Base-by-base conservation (phyloP, 1,140 invertebrate genomes). In the Philotrypesis tridentata region DNA sequence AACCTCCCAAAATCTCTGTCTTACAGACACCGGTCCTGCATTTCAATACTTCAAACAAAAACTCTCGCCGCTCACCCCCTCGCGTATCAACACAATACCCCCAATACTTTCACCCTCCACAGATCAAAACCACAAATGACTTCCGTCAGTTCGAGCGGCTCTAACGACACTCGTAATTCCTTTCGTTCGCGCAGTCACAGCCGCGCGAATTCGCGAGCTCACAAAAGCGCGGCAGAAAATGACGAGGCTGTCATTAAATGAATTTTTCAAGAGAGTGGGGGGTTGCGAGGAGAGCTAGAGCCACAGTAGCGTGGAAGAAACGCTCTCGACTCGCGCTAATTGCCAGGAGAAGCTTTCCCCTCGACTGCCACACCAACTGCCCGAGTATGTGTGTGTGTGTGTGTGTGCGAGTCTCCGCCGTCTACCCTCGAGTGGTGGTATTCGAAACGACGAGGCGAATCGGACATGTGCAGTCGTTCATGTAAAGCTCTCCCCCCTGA, bases 231-330 rank as follows among this genome's bases (percentile, higher is more conserved):
- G 61, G 9, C 61, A 21, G 17, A 14, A 65, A 60, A 33, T 25
- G 8, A 23, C 5, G 17, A 7, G 12, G 8, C 25, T 70, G 43
- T 48, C 63, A 23, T 78, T 48, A 68, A 78, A 70, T 55, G 27
- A 68, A 78, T 55, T 70, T 78, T 70, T 78, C 14, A 40, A 68
- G 48, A 55, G 48, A 55, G 48, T 6, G n/a, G 21, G 21, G 17
- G 48, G 33, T 9, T 17, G 21, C 48, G 48, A 55, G n/a, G 48
- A 55, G 48, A 55, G 21, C 21, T 6, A 55, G 48, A 55, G 21
- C 17, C 17, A 55, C 17, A 55, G 48, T 6, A 55, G 37, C 21
- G 27, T 0, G 27, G 43, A 31, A 55, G 25, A 55, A 27, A 78
- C 25, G 65, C n/a, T n/a, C 67, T 43, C 60, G 31, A 14, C 12